Evolutionary conservation across 2,888 invertebrate species (phyloP).

Genomic region (Suillia variegata): DNA sequence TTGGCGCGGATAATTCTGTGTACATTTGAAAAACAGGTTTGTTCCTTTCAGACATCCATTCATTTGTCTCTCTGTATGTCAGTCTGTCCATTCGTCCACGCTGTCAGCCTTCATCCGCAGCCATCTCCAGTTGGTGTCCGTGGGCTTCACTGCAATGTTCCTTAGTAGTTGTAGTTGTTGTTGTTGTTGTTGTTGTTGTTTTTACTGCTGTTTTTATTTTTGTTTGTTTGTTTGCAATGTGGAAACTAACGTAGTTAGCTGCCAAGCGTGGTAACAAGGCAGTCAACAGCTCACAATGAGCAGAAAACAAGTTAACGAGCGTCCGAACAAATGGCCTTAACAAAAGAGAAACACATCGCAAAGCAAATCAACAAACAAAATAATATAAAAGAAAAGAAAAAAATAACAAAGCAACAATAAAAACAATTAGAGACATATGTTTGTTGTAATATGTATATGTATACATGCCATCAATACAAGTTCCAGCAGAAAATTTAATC

Average conservation of each 20-base stretch:
- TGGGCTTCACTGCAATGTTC: too few relatives aligned
- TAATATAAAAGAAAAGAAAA: not conserved
- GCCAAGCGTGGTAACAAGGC: slow-evolving; percentile 41
- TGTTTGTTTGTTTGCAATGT: not conserved
- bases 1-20: slow-evolving; percentile 14
- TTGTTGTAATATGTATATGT: too few relatives aligned
- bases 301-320: slow-evolving; percentile 16
- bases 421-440: too few relatives aligned
- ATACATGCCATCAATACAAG: too few relatives aligned
- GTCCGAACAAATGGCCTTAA: slow-evolving; percentile 8
- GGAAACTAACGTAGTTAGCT: not conserved
- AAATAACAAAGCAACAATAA: not conserved
- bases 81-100: too few relatives aligned
- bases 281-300: slow-evolving; percentile 19
- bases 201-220: not conserved
- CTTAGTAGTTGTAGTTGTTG: not conserved
- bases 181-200: not conserved
- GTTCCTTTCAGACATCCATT: slow-evolving; percentile 1
- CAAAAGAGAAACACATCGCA: not conserved
- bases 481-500: too few relatives aligned
- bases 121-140: too few relatives aligned
- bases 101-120: too few relatives aligned
- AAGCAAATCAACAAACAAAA: not conserved
- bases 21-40: slow-evolving; percentile 19
- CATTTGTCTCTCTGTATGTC: too few relatives aligned